Base-by-base conservation (phyloP, 2,113 vertebrate species). In the Lagenorhynchus albirostris region DNA sequence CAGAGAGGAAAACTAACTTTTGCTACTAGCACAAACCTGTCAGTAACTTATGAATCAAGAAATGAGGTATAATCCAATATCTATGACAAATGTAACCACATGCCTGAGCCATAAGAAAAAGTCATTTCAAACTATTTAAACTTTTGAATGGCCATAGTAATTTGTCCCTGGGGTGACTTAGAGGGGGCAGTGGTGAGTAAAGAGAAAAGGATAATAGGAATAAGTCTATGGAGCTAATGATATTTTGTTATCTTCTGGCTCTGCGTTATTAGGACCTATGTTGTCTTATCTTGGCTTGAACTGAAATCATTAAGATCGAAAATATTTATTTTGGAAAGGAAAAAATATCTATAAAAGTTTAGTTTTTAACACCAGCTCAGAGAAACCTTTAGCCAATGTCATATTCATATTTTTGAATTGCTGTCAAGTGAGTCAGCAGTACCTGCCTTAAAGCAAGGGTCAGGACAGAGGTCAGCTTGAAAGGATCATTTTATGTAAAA, bases 1-100 rank as follows among this genome's bases (percentile, higher is more conserved):
- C 41, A 82, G 13, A 71, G 12, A 96, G 3, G 6, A 93, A 76
- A 95, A 98, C n/a, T 92, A 93, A 65, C 36, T 96, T 96, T 90
- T 94, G 44, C 6, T 53, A 53, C 44, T 68, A 95, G 12, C 8
- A 88, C 17, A 91, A 74, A 91, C 11, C 62, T 96, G 80, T 76
- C 70, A 86, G 25, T 31, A 74, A 81, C 44, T 91, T 91, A 84
- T 38, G 10, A 60, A 89, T 74, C 38, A 91, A 94, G 60, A 85
- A 84, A 53, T 47, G 65, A 67, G 13, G 4, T 11, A 26, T 31
- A 26, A 25, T 53, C 73, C n/a, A 44, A 7, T 92, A 80, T n/a
- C 18, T 91, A 11, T 87, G 65, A 63, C 36, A 82, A 63, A 38
- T 15, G 1, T 53, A 86, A 36, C 26, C 71, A 7, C 25, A 83